A percentile compares a stretch with the other conserved stretches of the same genome.
phyloP scores from a whole-genome alignment of 64 coral and sea anemone genomes.

The Pocillopora verrucosa region DNA sequence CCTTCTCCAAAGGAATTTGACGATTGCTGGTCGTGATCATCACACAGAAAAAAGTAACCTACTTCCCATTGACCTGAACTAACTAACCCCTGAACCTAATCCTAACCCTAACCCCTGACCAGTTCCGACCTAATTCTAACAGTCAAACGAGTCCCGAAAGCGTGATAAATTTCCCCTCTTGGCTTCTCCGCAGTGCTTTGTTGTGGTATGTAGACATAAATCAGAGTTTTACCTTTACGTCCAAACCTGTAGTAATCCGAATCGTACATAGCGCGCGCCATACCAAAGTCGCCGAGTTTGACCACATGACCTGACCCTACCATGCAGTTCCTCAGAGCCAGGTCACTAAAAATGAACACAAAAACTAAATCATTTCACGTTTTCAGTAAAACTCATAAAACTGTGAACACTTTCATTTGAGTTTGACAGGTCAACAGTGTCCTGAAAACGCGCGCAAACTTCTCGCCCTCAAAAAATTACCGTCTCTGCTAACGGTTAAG shows the following conservation, averaged over 20 bases:
- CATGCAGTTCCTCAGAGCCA: conserved; percentile 91
- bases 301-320: conserved; percentile 83
- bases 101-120: too few relatives aligned
- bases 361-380: background rate
- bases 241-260: conserved; percentile 93
- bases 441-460: too few relatives aligned
- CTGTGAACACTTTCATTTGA: too few relatives aligned
- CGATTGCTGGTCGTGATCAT: too few relatives aligned
- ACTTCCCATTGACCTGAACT: too few relatives aligned
- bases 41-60: too few relatives aligned
- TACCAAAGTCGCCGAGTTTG: conserved; percentile 90
- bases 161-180: background rate
- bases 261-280: conserved; percentile 77
- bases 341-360: conserved; percentile 44
- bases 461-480: too few relatives aligned
- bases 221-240: conserved; percentile 66
- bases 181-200: background rate
- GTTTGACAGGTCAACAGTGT: too few relatives aligned
- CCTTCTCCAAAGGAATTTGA: too few relatives aligned
- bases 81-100: too few relatives aligned
- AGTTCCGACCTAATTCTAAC: background rate
- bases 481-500: too few relatives aligned
- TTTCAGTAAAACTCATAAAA: too few relatives aligned
- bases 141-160: background rate
- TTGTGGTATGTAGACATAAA: background rate